Evolutionary conservation across 1,140 invertebrate species (phyloP).

Genomic region (Diprion similis): DNA sequence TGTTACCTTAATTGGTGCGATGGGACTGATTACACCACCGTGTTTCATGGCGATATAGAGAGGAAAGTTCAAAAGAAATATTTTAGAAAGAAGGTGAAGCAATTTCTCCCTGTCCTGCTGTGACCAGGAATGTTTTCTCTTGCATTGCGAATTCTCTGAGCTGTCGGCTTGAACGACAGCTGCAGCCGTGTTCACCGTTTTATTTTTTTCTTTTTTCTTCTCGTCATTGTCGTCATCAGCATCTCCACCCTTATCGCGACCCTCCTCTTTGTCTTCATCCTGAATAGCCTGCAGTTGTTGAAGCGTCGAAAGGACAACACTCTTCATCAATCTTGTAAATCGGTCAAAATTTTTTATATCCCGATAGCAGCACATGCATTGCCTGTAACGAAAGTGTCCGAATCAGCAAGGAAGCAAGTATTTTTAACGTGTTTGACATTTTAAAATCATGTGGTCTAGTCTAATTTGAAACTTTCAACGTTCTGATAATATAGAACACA

Average conservation of each 20-base stretch:
- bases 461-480: neutral
- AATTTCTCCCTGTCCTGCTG: constrained; percentile 80
- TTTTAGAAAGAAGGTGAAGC: constrained; percentile 79
- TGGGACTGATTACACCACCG: constrained; percentile 55
- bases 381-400: constrained; percentile 64
- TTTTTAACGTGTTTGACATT: neutral
- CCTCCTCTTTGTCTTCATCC: constrained; percentile 60
- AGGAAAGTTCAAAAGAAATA: constrained; percentile 89
- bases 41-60: constrained; percentile 93
- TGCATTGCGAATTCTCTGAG: neutral
- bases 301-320: constrained; percentile 76
- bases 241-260: constrained; percentile 27
- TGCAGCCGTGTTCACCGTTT: constrained; percentile 28
- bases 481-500: constrained; percentile 6
- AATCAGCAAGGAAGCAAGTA: neutral
- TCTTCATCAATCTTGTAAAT: constrained; percentile 85
- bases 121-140: constrained; percentile 63
- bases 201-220: constrained; percentile 42
- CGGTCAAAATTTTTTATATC: constrained; percentile 90
- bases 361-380: constrained; percentile 92
- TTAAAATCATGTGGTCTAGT: constrained; percentile 7
- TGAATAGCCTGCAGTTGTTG: constrained; percentile 76
- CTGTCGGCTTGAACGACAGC: constrained; percentile 27
- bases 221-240: constrained; percentile 47
- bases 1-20: constrained; percentile 54